Evolutionary conservation across 2,113 vertebrate genomes (phyloP).

Genomic region (Tautogolabrus adspersus): DNA sequence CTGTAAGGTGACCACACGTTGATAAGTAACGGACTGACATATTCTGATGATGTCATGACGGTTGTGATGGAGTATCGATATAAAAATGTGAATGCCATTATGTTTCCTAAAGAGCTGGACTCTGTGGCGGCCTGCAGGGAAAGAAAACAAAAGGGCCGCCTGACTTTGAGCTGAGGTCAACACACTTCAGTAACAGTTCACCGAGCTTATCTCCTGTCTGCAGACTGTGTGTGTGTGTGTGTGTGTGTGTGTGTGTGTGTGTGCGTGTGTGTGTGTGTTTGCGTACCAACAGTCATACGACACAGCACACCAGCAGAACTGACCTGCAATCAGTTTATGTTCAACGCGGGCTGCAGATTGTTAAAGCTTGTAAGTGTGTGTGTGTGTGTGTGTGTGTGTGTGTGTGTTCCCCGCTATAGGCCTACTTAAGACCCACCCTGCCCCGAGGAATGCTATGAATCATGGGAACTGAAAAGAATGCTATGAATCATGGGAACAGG

Average conservation of each 20-base stretch:
- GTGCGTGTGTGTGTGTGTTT: background rate
- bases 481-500: conserved; percentile 47
- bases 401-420: background rate
- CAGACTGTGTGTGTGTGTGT: background rate
- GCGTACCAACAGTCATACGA: background rate
- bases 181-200: background rate
- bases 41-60: too few species aligned
- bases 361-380: background rate
- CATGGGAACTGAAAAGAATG: conserved; percentile 51
- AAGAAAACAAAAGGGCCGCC: background rate
- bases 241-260: conserved; percentile 11
- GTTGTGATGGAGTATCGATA: background rate
- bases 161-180: conserved; percentile 8
- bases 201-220: conserved; percentile 19
- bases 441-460: conserved; percentile 64
- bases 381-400: conserved; percentile 15
- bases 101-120: background rate
- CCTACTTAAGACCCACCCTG: conserved; percentile 44
- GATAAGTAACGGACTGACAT: too few species aligned
- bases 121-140: background rate
- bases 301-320: conserved; percentile 6
- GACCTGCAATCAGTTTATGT: conserved; percentile 4
- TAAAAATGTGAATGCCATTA: too few species aligned
- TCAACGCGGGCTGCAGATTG: background rate
- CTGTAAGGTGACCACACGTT: too few species aligned